Base-by-base conservation (phyloP, 92 coral and sea anemone genomes). In the Phymanthus crucifer region DNA sequence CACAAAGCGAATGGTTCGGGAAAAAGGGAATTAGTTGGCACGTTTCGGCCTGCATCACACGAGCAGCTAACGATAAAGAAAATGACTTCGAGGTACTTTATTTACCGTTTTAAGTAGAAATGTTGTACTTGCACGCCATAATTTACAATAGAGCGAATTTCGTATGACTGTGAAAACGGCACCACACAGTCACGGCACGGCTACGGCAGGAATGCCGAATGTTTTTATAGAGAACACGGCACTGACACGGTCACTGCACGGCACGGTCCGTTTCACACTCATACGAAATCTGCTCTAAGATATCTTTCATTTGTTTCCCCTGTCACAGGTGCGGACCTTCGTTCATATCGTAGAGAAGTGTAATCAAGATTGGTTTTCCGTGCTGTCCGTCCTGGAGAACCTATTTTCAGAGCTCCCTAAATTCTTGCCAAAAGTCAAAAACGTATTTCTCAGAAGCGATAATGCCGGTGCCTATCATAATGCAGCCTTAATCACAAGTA, bases 381-480 rank as follows among this genome's bases (percentile, higher is more conserved):
- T 85, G 66, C 74, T 33, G 19, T 89, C 89, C 8, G 32, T 79
- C 17, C 40, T 89, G 17, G 91, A 88, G 29, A 37, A 54, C 77
- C 74, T 81, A 38, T 66, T 76, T 43, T 79, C 32, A 19, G 58
- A 80, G 35, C 83, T 75, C 58, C 26, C 40, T 56, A 50, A 46
- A 81, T n/a, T 72, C 48, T 16, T 77, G 31, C 88, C 90, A 37
- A 12, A 77, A 27, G 50, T 89, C 31, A 86, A 77, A 23, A 77
- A 82, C 32, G 71, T 80, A 6, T 86, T 77, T 43, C 38, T 89
- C 19, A 79, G 90, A 38, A 78, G 83, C 29, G 90, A 86, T 56
- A 86, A 89, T 71, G 90, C 90, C 21, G 90, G 88, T 38, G 82
- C 86, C 64, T 89, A 86, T 40, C 93, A 89, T 56, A 86, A 79